phyloP scores from a whole-genome alignment of 2,888 invertebrate species.

The Beris chalybata region DNA sequence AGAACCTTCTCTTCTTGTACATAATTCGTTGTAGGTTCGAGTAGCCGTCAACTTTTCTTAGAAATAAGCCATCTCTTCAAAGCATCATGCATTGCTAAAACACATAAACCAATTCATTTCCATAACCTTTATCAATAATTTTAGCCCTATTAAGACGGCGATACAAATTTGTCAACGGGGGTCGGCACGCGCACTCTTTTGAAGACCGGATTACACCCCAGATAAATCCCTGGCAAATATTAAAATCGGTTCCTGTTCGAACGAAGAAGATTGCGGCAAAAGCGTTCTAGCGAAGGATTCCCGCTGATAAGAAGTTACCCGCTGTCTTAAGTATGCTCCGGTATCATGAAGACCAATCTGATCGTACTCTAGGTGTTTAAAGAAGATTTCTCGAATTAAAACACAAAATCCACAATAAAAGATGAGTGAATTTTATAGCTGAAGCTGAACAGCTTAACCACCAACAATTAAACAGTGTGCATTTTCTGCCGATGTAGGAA shows the following conservation, averaged over 20 bases:
- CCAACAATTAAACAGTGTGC: background rate
- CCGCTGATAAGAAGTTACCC: constrained; percentile 32
- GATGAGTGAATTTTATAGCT: constrained; percentile 31
- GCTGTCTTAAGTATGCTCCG: constrained; percentile 31
- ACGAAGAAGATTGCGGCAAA: background rate
- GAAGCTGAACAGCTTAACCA: background rate
- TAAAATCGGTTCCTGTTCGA: background rate
- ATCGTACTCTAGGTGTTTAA: constrained; percentile 26
- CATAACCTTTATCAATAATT: background rate
- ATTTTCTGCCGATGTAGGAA: constrained; percentile 10
- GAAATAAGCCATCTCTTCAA: no score
- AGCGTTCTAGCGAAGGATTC: constrained; percentile 21
- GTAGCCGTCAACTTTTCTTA: no score
- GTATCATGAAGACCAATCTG: constrained; percentile 21
- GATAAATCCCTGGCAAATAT: background rate
- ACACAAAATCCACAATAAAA: constrained; percentile 20
- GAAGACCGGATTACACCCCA: background rate
- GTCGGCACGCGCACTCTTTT: constrained; percentile 53
- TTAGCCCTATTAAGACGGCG: constrained; percentile 26
- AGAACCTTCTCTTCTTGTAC: no score
- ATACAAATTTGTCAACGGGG: constrained; percentile 56
- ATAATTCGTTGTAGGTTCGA: no score
- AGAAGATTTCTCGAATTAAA: constrained; percentile 24
- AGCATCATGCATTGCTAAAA: no score
- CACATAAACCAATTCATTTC: no score